Conservation (phyloP, 2,888 invertebrate genomes). For the Pardosa pseudoannulata region DNA sequence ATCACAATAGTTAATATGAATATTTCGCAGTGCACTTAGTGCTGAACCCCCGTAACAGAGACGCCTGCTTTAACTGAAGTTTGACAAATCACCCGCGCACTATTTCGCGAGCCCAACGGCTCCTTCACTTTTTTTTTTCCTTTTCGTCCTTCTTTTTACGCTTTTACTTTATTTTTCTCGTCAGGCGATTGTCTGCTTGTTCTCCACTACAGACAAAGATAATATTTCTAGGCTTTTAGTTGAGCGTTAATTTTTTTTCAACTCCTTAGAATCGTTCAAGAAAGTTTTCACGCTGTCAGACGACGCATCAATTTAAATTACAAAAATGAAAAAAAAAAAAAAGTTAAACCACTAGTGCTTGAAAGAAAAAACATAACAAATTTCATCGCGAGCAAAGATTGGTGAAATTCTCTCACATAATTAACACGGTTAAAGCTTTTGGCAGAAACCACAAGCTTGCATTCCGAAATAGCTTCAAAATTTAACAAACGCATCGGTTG, state of each 20-base stretch:
- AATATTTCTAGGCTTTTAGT: not conserved
- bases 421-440: no score
- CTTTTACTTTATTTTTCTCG: not conserved
- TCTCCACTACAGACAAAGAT: not conserved
- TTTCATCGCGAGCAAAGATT: no score
- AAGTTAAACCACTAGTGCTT: no score
- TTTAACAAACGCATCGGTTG: no score
- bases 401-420: no score
- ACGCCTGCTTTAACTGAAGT: conserved; percentile 11
- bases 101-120: not conserved
- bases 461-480: no score
- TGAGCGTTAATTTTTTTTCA: not conserved
- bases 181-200: not conserved
- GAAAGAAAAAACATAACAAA: no score
- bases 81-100: conserved; percentile 19
- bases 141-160: not conserved
- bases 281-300: no score
- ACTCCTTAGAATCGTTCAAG: not conserved
- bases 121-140: not conserved
- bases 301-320: not conserved
- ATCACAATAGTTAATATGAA: no score
- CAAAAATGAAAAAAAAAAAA: no score
- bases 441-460: no score
- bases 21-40: no score
- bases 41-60: not conserved